These are phyloP conservation scores for Rhagologus leucostigma DNA, from an alignment of 2,113 vertebrate species.

Conservation along the genomic window DNA sequence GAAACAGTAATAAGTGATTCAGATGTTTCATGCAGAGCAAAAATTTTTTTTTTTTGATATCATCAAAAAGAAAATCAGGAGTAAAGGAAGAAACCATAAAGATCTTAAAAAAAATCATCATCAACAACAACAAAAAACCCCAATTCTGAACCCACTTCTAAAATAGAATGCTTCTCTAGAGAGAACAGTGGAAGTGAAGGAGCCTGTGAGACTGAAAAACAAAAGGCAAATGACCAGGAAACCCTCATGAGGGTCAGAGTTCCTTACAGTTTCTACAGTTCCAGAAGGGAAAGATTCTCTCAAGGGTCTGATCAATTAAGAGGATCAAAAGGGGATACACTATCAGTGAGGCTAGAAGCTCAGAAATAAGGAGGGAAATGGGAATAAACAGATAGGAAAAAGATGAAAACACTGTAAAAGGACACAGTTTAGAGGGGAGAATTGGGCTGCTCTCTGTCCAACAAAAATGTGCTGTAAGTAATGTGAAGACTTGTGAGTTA, in stretches of 20 bases:
- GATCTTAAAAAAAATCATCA: not conserved
- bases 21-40: not conserved
- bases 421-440: not conserved
- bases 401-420: not conserved
- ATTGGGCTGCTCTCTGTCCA: not conserved
- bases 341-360: not conserved
- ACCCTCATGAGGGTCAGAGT: not conserved
- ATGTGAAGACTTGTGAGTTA: not conserved
- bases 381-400: not conserved
- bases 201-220: not conserved
- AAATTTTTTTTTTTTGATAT: not conserved
- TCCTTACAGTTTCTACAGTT: not conserved
- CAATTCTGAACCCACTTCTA: not conserved
- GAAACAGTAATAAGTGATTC: not conserved
- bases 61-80: not conserved
- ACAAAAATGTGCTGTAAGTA: not conserved
- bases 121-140: fast-evolving
- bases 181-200: not conserved
- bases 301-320: not conserved
- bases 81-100: not conserved
- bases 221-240: not conserved
- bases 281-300: not conserved
- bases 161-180: not conserved
- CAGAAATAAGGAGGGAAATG: not conserved
- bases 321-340: not conserved